Conservation (phyloP, 2,797 vertebrate species). For the Lacerta viridis region DNA sequence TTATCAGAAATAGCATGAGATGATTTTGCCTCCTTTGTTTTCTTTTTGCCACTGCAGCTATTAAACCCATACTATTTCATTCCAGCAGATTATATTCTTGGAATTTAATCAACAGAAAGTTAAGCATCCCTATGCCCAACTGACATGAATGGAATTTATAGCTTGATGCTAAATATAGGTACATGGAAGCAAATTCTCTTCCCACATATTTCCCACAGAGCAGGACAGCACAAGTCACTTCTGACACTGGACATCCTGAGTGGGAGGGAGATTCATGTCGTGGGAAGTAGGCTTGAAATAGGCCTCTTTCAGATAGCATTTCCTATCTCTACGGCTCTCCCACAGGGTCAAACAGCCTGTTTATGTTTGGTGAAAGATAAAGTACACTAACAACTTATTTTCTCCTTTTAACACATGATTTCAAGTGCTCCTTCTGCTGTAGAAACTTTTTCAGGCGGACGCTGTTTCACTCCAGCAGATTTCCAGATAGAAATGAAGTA, state of each 20-base stretch:
- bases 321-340: background rate
- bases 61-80: background rate
- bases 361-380: background rate
- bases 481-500: slow-evolving; percentile 24
- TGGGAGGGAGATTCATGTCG: background rate
- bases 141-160: background rate
- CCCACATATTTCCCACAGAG: background rate
- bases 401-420: background rate
- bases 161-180: background rate
- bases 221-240: background rate
- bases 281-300: background rate
- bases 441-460: background rate
- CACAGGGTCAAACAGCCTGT: background rate
- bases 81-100: background rate
- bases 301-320: background rate
- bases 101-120: background rate
- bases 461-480: background rate
- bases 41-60: background rate
- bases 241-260: background rate
- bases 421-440: slow-evolving; percentile 3
- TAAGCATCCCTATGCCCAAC: background rate
- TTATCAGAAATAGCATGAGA: background rate
- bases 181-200: background rate
- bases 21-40: background rate
- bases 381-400: background rate